Percentiles rank a stretch among this genome's conserved stretches.
phyloP scores from a whole-genome alignment of 2,113 vertebrate species.

The Barnardius zonarius region DNA sequence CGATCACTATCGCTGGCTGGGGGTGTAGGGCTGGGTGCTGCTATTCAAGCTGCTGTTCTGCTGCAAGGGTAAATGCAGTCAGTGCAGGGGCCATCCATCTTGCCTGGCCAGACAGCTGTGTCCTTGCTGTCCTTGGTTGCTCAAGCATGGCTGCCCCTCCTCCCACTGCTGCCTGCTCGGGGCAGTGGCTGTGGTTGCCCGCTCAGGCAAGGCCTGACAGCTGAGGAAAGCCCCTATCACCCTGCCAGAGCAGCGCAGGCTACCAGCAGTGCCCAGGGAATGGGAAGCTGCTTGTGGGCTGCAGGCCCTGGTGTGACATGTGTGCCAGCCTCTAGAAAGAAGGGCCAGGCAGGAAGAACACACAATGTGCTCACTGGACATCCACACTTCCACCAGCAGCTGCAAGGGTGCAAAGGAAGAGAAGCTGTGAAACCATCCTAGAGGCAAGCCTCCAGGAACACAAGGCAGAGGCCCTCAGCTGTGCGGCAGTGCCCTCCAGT shows the following conservation, averaged over 20 bases:
- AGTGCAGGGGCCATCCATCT: not conserved
- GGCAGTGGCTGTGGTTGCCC: not conserved
- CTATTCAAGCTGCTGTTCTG: not conserved
- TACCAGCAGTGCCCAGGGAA: not conserved
- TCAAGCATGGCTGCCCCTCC: not conserved
- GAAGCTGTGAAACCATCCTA: not conserved
- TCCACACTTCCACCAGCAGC: not conserved
- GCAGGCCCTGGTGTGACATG: too few relatives aligned
- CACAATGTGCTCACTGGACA: not conserved
- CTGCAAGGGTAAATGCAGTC: not conserved
- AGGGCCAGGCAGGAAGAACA: not conserved
- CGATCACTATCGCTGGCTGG: rapidly evolving
- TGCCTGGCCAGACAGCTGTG: not conserved
- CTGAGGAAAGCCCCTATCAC: rapidly evolving
- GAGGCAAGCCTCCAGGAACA: not conserved
- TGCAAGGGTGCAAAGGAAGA: not conserved
- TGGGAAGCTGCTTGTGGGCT: not conserved
- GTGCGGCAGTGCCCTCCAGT: too few relatives aligned
- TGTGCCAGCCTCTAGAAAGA: not conserved
- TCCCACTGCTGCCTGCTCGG: not conserved
- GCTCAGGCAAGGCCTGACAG: not conserved
- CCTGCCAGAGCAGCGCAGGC: too few relatives aligned
- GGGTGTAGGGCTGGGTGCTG: not conserved
- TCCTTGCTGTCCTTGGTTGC: not conserved
- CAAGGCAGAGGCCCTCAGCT: not conserved